Base-by-base conservation (phyloP, 2,113 vertebrate genomes). In the Delphinapterus leucas region DNA sequence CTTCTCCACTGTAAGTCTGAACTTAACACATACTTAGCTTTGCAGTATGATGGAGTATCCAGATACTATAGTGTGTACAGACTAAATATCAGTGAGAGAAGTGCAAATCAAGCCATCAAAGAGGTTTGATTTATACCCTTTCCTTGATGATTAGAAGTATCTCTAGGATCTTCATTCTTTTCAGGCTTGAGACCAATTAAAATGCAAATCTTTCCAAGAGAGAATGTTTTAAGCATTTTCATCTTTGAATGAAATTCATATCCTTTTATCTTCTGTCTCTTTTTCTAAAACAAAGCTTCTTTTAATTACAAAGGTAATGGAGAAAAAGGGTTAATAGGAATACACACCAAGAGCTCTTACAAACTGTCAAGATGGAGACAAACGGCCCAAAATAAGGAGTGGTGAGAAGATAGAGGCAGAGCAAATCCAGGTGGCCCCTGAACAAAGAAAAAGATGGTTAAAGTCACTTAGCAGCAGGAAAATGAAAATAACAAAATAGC, bases 201-300 rank as follows among this genome's bases (percentile, higher is more conserved):
- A 98, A 96, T 92, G 90, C 60, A 97, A 95, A 97, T 92, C 80
- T 96, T 85, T 90, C 25, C 44, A 25, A 65, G 79, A 95, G n/a
- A 89, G 44, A 76, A 33, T 79, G 90, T 96, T 96, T 96, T 33
- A 74, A 87, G 84, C 38, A 88, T 87, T 88, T 93, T 89, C 31
- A 18, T 88, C 76, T 93, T 76, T 90, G 68, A 94, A 74, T 94
- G 81, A 79, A 95, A 79, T 95, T 96, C 94, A 87, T 26, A 74
- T 70, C 79, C 74, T 97, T 97, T 95, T 74, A 95, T 96, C 74
- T 79, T 82, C 53, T 91, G 26, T 12, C 21, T 82, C 31, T 83
- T 85, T 90, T 90, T 47, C 38, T 83, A 49, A 96, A 95, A 93
- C 70, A 93, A 95, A 95, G 63, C 18, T 77, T 60, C 17, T 71